A percentile compares a stretch with the other conserved stretches of the same genome.
Evolutionary conservation across 2,113 vertebrate genomes (phyloP).

Genomic region (Perca fluviatilis): DNA sequence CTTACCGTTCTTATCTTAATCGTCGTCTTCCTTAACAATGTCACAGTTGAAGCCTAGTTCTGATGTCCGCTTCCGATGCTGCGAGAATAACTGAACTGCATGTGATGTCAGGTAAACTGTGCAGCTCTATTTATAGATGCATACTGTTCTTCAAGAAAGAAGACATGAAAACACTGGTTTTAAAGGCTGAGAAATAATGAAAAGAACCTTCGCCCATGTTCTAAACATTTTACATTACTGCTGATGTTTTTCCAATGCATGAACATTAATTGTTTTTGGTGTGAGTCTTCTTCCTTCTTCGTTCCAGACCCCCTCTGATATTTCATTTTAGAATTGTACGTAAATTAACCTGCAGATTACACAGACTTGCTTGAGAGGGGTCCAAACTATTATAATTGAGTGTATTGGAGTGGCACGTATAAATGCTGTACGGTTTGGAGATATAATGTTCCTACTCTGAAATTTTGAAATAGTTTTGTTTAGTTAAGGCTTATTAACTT

Average conservation of each 20-base stretch:
- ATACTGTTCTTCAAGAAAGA: constrained; percentile 1
- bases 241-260: not conserved
- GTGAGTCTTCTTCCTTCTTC: not conserved
- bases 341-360: not conserved
- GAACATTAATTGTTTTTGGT: not conserved
- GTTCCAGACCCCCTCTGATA: not conserved
- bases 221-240: not conserved
- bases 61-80: constrained; percentile 17
- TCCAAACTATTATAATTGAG: not conserved
- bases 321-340: not conserved
- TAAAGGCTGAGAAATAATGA: constrained; percentile 12
- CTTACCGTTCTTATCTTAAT: not conserved
- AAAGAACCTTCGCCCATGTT: not conserved
- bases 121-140: constrained; percentile 44
- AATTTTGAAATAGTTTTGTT: not conserved
- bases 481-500: not conserved
- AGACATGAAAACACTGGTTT: constrained; percentile 2
- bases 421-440: not conserved
- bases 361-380: not conserved
- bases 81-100: constrained; percentile 21
- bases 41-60: not conserved
- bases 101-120: constrained; percentile 32
- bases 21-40: not conserved
- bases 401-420: not conserved
- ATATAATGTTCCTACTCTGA: too few relatives aligned